Evolutionary conservation across 2,888 invertebrate genomes (phyloP).

Genomic region (Drosophila prolongata): DNA sequence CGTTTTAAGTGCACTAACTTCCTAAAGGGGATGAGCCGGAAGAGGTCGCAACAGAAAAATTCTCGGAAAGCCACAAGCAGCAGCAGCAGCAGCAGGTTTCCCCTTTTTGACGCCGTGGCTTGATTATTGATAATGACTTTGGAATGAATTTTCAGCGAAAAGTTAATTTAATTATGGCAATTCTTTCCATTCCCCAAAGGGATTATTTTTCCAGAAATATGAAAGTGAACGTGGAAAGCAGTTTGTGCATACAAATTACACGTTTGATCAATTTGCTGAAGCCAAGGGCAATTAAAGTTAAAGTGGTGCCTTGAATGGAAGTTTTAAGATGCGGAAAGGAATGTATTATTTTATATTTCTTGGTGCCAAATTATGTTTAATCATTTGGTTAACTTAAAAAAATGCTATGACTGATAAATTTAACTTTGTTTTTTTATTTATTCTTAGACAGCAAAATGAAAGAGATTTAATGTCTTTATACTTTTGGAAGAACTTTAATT

Average conservation of each 20-base stretch:
- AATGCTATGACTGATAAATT: too few species aligned
- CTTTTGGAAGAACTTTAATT: too few species aligned
- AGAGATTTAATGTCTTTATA: too few species aligned
- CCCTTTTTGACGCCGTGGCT: slow-evolving; percentile 26
- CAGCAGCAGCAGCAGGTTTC: background rate
- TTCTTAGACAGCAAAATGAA: too few species aligned
- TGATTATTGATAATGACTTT: slow-evolving; percentile 77
- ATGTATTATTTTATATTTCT: background rate
- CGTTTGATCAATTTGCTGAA: slow-evolving; percentile 11
- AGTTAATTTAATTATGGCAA: slow-evolving; percentile 73
- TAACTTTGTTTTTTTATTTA: too few species aligned
- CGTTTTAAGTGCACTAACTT: slow-evolving; percentile 71
- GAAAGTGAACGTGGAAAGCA: slow-evolving; percentile 14
- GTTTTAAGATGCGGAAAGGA: background rate
- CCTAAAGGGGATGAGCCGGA: slow-evolving; percentile 42
- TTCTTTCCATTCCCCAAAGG: slow-evolving; percentile 52
- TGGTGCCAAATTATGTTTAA: too few species aligned
- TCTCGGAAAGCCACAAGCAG: slow-evolving; percentile 13
- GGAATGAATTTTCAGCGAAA: slow-evolving; percentile 71
- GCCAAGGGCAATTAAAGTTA: background rate
- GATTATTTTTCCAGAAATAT: slow-evolving; percentile 15
- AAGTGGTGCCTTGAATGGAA: background rate
- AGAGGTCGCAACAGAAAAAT: slow-evolving; percentile 13
- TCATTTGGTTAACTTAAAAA: too few species aligned
- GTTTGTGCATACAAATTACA: slow-evolving; percentile 28